Conservation (phyloP, 2,888 invertebrate genomes). For the Polietes domitor region DNA sequence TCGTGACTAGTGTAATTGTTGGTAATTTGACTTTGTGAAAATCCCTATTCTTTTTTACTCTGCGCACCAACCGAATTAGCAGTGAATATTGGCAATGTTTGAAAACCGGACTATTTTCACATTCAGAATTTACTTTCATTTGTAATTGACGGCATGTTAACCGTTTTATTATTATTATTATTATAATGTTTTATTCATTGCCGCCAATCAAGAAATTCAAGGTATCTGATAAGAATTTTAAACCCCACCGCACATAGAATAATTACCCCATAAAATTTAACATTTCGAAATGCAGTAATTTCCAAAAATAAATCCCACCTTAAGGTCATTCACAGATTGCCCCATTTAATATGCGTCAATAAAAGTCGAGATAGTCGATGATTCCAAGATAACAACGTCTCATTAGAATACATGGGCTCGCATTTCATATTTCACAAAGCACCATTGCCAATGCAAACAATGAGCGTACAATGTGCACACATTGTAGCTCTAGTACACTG, state of each 20-base stretch:
- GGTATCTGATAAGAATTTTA: neutral
- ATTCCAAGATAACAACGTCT: neutral
- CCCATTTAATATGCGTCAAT: neutral
- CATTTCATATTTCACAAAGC: neutral
- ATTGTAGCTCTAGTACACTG: neutral
- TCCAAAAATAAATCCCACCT: slow-evolving; percentile 6
- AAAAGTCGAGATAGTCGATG: neutral
- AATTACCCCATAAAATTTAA: slow-evolving; percentile 35
- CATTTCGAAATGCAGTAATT: slow-evolving; percentile 20
- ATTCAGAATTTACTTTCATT: too few species aligned
- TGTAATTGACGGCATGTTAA: too few species aligned
- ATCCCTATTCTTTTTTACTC: too few species aligned
- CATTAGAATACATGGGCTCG: neutral
- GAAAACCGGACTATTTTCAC: too few species aligned
- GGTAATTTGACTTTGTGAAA: too few species aligned
- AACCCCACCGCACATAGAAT: neutral
- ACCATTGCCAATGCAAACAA: neutral
- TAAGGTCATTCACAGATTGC: slow-evolving; percentile 46
- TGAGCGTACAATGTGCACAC: neutral
- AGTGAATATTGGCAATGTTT: too few species aligned
- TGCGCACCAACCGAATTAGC: too few species aligned
- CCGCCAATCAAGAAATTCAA: neutral
- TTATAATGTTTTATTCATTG: neutral
- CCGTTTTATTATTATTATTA: neutral
- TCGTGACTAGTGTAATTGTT: too few species aligned